These are phyloP conservation scores for Amblyopsis rosae DNA, from an alignment of 2,113 vertebrate species.

Conservation along the genomic window DNA sequence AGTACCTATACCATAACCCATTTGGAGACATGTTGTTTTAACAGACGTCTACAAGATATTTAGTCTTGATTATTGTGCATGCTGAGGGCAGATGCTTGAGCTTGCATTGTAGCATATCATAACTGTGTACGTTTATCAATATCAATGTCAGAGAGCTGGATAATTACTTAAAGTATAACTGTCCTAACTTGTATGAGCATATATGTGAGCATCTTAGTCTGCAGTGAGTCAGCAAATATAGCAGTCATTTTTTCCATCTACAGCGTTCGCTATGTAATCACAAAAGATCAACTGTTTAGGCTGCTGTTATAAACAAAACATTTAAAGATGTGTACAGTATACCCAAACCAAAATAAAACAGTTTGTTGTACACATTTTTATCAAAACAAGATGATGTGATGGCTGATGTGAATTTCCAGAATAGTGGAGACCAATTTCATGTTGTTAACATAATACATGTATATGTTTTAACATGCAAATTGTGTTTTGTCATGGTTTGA, in stretches of 20 bases:
- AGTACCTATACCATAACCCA: not conserved
- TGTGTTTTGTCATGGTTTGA: not conserved
- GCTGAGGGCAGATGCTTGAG: too few species aligned
- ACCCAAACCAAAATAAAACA: constrained; percentile 26
- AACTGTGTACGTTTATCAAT: not conserved
- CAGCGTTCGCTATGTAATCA: constrained; percentile 43
- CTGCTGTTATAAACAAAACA: constrained; percentile 26
- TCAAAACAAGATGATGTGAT: not conserved
- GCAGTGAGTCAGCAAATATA: constrained; percentile 34
- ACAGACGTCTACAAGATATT: not conserved
- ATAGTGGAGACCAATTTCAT: not conserved
- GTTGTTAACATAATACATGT: not conserved
- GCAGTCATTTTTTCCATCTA: constrained; percentile 50
- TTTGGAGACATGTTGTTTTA: not conserved
- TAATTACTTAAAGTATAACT: constrained; percentile 8
- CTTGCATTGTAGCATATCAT: not conserved
- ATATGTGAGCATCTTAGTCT: constrained; percentile 31
- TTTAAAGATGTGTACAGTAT: constrained; percentile 8
- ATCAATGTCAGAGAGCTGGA: not conserved
- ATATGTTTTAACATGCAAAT: too few species aligned
- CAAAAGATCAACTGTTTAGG: constrained; percentile 52
- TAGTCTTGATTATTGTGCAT: not conserved
- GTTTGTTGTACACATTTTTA: not conserved
- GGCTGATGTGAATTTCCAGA: not conserved
- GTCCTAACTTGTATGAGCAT: constrained; percentile 24